Evolutionary conservation across 1,140 invertebrate species (phyloP).

Genomic region (Babylonia areolata): DNA sequence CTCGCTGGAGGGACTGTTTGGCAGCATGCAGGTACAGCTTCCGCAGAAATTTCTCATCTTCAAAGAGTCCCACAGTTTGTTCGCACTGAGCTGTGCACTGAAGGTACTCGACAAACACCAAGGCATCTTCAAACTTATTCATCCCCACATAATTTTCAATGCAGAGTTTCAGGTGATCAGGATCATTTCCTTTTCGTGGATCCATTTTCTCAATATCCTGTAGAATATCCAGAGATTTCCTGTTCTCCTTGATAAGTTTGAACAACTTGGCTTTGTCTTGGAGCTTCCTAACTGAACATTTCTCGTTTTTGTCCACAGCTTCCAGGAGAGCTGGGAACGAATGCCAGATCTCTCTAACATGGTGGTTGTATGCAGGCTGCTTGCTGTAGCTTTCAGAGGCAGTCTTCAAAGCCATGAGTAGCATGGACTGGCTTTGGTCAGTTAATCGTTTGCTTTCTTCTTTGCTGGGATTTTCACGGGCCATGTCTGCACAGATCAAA

Average conservation of each 20-base stretch:
- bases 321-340: constrained; percentile 20
- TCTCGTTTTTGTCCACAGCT: neutral
- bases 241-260: constrained; percentile 8
- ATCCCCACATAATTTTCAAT: constrained; percentile 18
- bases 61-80: neutral
- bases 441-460: neutral
- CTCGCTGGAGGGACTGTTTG: neutral
- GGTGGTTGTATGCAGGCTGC: neutral
- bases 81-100: constrained; percentile 5
- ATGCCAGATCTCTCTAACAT: constrained; percentile 21
- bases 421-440: constrained; percentile 13
- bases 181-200: constrained; percentile 20
- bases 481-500: constrained; percentile 11
- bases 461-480: neutral
- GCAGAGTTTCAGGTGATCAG: constrained; percentile 16
- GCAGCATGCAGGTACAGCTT: constrained; percentile 1
- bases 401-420: constrained; percentile 15
- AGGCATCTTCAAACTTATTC: neutral
- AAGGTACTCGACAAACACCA: constrained; percentile 20
- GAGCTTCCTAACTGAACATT: neutral
- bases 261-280: constrained; percentile 21
- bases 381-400: neutral
- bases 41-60: neutral
- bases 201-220: neutral
- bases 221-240: neutral